A percentile compares a stretch with the other conserved stretches of the same genome.
Evolutionary conservation across 2,797 vertebrate genomes (phyloP).

Genomic region (Capromys pilorides): DNA sequence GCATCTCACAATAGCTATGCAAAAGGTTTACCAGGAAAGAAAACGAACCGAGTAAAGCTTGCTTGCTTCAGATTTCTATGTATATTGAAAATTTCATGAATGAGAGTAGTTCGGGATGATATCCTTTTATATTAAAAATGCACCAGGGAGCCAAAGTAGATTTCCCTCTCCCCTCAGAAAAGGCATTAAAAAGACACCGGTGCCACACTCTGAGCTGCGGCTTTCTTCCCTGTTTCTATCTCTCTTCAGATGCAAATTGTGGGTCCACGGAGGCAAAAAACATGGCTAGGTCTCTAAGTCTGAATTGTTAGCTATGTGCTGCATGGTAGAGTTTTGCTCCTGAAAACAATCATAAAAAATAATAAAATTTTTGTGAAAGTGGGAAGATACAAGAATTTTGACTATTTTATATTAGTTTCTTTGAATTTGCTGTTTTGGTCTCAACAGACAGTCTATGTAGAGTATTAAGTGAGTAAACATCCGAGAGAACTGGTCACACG

Average conservation of each 20-base stretch:
- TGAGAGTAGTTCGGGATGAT: conserved; percentile 52
- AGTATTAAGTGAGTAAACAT: neutral
- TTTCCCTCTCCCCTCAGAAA: neutral
- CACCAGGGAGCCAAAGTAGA: conserved; percentile 38
- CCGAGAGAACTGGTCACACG: neutral
- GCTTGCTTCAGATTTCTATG: conserved; percentile 55
- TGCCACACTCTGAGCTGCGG: neutral
- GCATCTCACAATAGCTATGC: conserved; percentile 56
- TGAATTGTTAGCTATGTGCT: neutral
- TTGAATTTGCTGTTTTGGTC: conserved; percentile 30
- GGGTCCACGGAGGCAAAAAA: neutral
- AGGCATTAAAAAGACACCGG: neutral
- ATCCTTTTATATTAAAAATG: conserved; percentile 46
- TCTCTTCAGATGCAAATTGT: conserved; percentile 41
- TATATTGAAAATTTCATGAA: conserved; percentile 45
- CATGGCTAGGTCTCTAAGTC: neutral
- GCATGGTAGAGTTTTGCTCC: neutral
- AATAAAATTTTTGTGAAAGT: neutral
- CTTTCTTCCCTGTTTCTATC: neutral
- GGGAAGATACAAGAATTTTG: neutral
- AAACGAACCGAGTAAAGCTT: conserved; percentile 14
- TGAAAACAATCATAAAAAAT: neutral
- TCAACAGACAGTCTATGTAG: neutral
- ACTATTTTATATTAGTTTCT: neutral
- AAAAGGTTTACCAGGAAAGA: conserved; percentile 63